These are phyloP conservation scores for Argentina silus DNA, from an alignment of 2,797 vertebrate species.

Conservation along the genomic window DNA sequence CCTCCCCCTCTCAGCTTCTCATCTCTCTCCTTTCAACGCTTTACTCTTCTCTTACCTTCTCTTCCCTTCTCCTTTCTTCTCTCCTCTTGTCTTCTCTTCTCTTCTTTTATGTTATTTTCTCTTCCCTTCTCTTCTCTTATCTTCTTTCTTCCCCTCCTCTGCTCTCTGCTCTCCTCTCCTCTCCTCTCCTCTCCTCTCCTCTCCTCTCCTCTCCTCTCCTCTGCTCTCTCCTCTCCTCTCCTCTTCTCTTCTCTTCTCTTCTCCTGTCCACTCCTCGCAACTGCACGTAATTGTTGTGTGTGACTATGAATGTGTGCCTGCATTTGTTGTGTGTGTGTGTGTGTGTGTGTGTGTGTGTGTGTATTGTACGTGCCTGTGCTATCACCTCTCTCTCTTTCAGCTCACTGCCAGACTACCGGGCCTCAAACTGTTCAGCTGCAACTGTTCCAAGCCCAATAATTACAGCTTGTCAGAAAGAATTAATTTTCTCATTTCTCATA, in stretches of 20 bases:
- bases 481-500: slow-evolving; percentile 99
- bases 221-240: slow-evolving; percentile 16
- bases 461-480: slow-evolving; percentile 99
- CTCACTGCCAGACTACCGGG: slow-evolving; percentile 93
- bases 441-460: slow-evolving; percentile 99
- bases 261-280: background rate
- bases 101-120: slow-evolving; percentile 3
- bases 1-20: slow-evolving; percentile 4
- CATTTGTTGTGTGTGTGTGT: slow-evolving; percentile 9
- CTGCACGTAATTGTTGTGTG: background rate
- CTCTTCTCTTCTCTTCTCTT: slow-evolving; percentile 6
- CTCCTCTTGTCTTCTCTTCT: background rate
- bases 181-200: slow-evolving; percentile 14
- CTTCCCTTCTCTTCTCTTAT: slow-evolving; percentile 6
- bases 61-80: slow-evolving; percentile 4
- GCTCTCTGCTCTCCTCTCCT: background rate
- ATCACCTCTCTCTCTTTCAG: slow-evolving; percentile 79
- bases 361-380: slow-evolving; percentile 33
- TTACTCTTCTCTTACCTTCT: background rate
- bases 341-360: slow-evolving; percentile 12
- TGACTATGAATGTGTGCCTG: slow-evolving; percentile 28
- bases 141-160: background rate
- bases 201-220: background rate
- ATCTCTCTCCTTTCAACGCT: background rate
- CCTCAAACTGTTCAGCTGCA: slow-evolving; percentile 98